A percentile compares a stretch with the other conserved stretches of the same genome.
Evolutionary conservation across 2,797 vertebrate genomes (phyloP).

Genomic region (Synaphobranchus kaupii): DNA sequence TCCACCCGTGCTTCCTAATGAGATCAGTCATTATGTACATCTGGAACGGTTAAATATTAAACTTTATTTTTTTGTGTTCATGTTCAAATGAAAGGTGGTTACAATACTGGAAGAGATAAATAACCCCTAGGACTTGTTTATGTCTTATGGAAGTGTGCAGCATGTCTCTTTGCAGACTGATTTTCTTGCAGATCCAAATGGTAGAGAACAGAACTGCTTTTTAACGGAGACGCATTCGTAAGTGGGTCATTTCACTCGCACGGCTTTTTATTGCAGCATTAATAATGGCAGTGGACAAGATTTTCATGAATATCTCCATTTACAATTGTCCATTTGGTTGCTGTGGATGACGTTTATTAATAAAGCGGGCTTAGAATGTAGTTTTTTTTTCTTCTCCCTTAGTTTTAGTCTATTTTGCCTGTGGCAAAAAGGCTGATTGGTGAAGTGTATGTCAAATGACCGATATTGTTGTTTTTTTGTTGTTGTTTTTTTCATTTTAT

Average conservation of each 20-base stretch:
- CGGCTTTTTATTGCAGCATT: neutral
- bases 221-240: neutral
- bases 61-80: neutral
- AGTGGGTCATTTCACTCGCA: neutral
- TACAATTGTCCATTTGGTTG: neutral
- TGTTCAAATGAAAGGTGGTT: neutral
- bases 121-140: neutral
- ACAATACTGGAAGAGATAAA: neutral
- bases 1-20: too few relatives aligned
- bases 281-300: neutral
- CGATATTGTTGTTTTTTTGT: neutral
- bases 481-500: neutral
- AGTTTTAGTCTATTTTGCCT: neutral
- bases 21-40: too few relatives aligned
- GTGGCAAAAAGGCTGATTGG: neutral
- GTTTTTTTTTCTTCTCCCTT: neutral
- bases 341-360: neutral
- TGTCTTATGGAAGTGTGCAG: neutral
- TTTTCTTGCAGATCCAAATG: too few relatives aligned
- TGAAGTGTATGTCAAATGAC: neutral
- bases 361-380: neutral
- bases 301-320: neutral
- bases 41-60: too few relatives aligned
- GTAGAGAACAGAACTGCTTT: neutral
- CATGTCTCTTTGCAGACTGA: neutral